Percentiles rank a stretch among this genome's conserved stretches.
Conservation (phyloP, 2,888 invertebrate species). For the Sesamia inferens region DNA sequence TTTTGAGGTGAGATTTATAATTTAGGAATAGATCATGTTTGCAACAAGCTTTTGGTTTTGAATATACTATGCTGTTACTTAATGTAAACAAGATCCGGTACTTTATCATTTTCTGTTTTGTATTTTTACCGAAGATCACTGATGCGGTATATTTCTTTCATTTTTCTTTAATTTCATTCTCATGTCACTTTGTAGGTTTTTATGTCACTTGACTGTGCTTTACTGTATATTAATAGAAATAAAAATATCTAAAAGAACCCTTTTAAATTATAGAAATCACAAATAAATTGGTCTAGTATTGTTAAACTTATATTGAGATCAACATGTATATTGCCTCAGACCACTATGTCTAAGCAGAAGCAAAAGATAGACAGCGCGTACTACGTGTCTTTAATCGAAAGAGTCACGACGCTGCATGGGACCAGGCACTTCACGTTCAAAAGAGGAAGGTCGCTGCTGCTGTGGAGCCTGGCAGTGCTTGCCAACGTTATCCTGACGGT, state of each 20-base stretch:
- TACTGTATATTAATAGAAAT: background rate
- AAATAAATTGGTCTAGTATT: background rate
- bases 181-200: background rate
- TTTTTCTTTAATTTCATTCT: background rate
- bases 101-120: background rate
- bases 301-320: no score
- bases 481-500: conserved; percentile 69
- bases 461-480: conserved; percentile 73
- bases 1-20: conserved; percentile 36
- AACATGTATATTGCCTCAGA: conserved; percentile 4
- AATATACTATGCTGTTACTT: background rate
- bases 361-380: conserved; percentile 31
- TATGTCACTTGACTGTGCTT: background rate
- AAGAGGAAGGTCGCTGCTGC: conserved; percentile 59
- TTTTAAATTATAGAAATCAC: background rate
- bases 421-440: conserved; percentile 67
- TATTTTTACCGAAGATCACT: background rate
- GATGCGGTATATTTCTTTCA: background rate
- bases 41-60: background rate
- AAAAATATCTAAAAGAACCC: background rate
- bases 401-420: conserved; percentile 79
- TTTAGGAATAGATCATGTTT: background rate
- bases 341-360: conserved; percentile 54
- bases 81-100: no score
- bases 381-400: conserved; percentile 55